Evolutionary conservation across 2,888 invertebrate genomes (phyloP).

Genomic region (Cataglyphis rosenhaueri): DNA sequence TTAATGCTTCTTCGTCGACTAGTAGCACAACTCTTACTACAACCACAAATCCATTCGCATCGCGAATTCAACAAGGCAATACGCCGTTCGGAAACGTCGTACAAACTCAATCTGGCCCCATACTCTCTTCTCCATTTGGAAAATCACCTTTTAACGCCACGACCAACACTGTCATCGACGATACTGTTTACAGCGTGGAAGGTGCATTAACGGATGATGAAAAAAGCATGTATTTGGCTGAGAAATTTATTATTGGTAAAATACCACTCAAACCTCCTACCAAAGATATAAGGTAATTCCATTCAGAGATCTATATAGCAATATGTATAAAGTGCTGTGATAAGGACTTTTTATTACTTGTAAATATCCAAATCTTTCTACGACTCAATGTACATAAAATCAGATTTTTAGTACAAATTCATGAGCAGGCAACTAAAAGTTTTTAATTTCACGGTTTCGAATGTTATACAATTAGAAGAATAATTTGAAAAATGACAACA

Average conservation of each 20-base stretch:
- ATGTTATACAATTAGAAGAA: neutral
- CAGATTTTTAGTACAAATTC: neutral
- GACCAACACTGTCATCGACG: conserved; percentile 70
- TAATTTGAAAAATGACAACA: neutral
- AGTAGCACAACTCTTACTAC: conserved; percentile 40
- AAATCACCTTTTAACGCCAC: conserved; percentile 69
- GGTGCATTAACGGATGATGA: conserved; percentile 81
- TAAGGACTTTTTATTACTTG: conserved; percentile 44
- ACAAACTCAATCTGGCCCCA: conserved; percentile 43
- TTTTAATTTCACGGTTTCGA: neutral
- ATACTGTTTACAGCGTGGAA: conserved; percentile 76
- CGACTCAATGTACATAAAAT: neutral
- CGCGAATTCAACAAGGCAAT: conserved; percentile 54
- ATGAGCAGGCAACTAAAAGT: neutral
- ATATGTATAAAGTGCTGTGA: conserved; percentile 52
- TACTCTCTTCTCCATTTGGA: conserved; percentile 64
- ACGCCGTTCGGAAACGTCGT: conserved; percentile 67
- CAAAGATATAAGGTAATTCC: conserved; percentile 78
- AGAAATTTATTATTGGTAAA: conserved; percentile 78
- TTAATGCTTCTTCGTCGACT: conserved; percentile 50
- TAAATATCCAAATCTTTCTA: conserved; percentile 15
- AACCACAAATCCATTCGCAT: conserved; percentile 63
- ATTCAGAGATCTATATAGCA: neutral
- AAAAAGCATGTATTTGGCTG: conserved; percentile 76
- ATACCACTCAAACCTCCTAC: conserved; percentile 82